A percentile compares a stretch with the other conserved stretches of the same genome.
Conservation (phyloP, 2,888 invertebrate species). For the Rhodophaea formosa region DNA sequence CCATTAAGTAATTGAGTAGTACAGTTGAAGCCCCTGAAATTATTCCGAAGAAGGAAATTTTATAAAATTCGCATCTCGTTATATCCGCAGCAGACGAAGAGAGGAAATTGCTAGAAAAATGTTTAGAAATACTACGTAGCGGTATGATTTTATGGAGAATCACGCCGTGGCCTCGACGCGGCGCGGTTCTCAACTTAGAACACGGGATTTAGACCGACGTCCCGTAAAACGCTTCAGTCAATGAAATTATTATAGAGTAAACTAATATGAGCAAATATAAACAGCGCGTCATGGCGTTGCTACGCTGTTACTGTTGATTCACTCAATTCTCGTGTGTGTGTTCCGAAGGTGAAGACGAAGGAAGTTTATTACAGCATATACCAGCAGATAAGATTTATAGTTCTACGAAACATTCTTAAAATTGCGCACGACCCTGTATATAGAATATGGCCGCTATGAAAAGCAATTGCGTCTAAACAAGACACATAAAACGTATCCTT, state of each 20-base stretch:
- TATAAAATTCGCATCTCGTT: conserved; percentile 32
- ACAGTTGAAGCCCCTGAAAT: not conserved
- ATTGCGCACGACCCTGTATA: conserved; percentile 54
- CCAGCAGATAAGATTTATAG: conserved; percentile 70
- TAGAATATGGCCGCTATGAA: conserved; percentile 17
- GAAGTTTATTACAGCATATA: conserved; percentile 70
- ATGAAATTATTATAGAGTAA: conserved; percentile 73
- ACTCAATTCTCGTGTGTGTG: conserved; percentile 54
- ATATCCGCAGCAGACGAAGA: conserved; percentile 26
- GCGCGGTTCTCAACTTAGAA: conserved; percentile 10
- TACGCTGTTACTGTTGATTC: conserved; percentile 59
- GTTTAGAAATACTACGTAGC: conserved; percentile 5
- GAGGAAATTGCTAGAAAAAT: conserved; percentile 34
- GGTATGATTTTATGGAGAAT: not conserved
- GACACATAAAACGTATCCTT: conserved; percentile 9
- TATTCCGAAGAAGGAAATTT: conserved; percentile 28
- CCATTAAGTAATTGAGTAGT: not conserved
- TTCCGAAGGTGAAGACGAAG: conserved; percentile 65
- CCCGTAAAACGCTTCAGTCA: conserved; percentile 63
- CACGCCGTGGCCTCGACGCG: conserved; percentile 10
- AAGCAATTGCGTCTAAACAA: conserved; percentile 2
- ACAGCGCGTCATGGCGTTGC: conserved; percentile 65
- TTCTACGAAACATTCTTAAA: conserved; percentile 66
- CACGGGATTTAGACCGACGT: conserved; percentile 29
- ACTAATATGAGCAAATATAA: conserved; percentile 66